Conservation (phyloP, 2,888 invertebrate species). For the Erebia ligea region DNA sequence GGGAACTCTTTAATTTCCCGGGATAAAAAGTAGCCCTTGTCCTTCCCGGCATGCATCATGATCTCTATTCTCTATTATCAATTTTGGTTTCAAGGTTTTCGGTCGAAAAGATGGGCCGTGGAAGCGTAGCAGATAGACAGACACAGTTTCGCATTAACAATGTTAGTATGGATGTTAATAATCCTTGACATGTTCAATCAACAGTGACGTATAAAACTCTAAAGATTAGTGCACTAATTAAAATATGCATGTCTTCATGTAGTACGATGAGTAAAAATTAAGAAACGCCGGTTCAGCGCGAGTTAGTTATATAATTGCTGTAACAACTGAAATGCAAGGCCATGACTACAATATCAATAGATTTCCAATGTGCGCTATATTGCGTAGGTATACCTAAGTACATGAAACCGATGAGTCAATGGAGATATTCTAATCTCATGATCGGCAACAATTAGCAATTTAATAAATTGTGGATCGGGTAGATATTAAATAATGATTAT, state of each 20-base stretch:
- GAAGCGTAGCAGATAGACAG: too few species aligned
- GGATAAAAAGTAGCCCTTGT: too few species aligned
- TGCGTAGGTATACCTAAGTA: slow-evolving; percentile 7
- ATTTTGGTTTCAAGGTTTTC: too few species aligned
- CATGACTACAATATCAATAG: slow-evolving; percentile 30
- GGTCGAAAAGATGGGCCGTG: too few species aligned
- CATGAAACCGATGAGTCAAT: slow-evolving; percentile 9
- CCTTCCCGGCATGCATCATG: too few species aligned
- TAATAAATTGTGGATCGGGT: neutral
- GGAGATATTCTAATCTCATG: slow-evolving; percentile 4
- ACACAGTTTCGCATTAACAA: too few species aligned
- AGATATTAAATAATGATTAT: neutral
- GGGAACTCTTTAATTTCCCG: too few species aligned
- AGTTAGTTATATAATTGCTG: slow-evolving; percentile 38
- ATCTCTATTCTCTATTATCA: too few species aligned
- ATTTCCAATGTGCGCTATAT: slow-evolving; percentile 34
- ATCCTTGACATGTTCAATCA: neutral
- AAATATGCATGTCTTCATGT: slow-evolving; percentile 14
- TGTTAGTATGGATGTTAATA: neutral
- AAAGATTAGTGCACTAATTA: neutral
- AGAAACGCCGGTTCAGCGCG: slow-evolving; percentile 32
- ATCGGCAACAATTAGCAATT: neutral
- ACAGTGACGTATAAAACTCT: neutral
- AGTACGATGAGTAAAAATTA: slow-evolving; percentile 28
- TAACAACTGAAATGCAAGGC: slow-evolving; percentile 42